These are phyloP conservation scores for Leptothorax acervorum DNA, from an alignment of 2,888 invertebrate genomes.

Conservation along the genomic window DNA sequence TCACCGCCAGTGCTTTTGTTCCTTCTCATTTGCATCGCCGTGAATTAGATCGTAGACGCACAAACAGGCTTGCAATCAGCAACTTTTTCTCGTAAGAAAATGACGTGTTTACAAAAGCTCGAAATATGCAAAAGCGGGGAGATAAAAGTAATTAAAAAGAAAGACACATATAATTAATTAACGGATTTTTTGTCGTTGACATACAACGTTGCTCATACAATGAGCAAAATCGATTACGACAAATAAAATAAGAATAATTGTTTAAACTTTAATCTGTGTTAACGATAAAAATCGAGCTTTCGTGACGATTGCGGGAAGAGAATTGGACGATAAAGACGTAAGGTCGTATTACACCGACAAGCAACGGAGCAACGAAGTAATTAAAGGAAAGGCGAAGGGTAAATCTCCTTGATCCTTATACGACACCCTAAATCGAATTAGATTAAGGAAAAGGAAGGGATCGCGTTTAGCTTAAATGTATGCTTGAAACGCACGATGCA, in stretches of 20 bases:
- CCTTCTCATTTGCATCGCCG: conserved; percentile 23
- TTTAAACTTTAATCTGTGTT: not conserved
- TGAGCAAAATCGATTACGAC: not conserved
- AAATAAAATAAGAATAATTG: not conserved
- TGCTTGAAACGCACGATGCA: not conserved
- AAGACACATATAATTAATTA: not conserved
- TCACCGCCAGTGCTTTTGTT: not conserved
- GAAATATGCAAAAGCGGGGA: not conserved
- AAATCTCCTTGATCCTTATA: conserved; percentile 6
- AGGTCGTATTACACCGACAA: not conserved
- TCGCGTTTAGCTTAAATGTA: not conserved
- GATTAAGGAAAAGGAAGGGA: not conserved
- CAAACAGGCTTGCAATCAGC: not conserved
- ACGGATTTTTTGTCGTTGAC: not conserved
- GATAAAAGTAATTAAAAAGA: not conserved
- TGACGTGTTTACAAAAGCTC: not conserved
- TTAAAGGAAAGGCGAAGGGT: not conserved
- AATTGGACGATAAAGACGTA: conserved; percentile 23
- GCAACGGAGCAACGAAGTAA: conserved; percentile 2
- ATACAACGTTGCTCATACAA: not conserved
- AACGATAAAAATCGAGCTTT: conserved; percentile 1
- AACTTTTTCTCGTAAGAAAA: conserved; percentile 7
- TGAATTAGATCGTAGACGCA: conserved; percentile 19
- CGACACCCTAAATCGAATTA: conserved; percentile 15
- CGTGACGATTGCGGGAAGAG: not conserved